Percentiles rank a stretch among this genome's conserved stretches.
These are phyloP conservation scores for Yponomeuta malinellus DNA, from an alignment of 2,888 invertebrate species.

Conservation along the genomic window DNA sequence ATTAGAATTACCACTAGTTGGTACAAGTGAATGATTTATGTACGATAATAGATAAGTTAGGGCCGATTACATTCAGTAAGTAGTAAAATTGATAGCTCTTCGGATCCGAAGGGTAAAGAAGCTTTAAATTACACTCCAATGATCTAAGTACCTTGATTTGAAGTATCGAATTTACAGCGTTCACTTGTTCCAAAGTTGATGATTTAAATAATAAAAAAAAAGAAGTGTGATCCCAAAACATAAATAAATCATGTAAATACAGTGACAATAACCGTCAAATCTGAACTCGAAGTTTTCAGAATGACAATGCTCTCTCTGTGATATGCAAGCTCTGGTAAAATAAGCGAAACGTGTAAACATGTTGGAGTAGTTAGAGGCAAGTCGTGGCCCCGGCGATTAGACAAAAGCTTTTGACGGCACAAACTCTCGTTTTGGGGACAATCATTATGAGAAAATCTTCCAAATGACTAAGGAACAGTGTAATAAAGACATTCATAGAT, in stretches of 20 bases:
- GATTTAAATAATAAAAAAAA: too few species aligned
- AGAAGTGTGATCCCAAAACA: too few species aligned
- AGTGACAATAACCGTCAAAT: too few species aligned
- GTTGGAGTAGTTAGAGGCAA: constrained; percentile 8
- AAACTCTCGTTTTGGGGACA: constrained; percentile 71
- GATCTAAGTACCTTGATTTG: too few species aligned
- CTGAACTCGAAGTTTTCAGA: too few species aligned
- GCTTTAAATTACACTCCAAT: too few species aligned
- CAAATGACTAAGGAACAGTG: constrained; percentile 70
- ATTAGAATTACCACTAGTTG: constrained; percentile 27
- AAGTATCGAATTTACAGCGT: too few species aligned
- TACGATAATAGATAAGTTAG: constrained; percentile 32
- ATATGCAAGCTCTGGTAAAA: not conserved
- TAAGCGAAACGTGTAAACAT: not conserved
- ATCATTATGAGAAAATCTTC: constrained; percentile 76
- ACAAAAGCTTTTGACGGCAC: constrained; percentile 71
- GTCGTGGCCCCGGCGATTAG: constrained; percentile 48
- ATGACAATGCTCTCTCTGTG: too few species aligned
- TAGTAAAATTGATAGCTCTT: constrained; percentile 14
- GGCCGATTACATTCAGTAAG: constrained; percentile 22
- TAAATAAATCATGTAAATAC: too few species aligned
- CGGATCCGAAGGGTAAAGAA: too few species aligned
- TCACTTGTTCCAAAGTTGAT: too few species aligned
- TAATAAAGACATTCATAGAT: constrained; percentile 76
- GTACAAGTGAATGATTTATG: constrained; percentile 35